These are phyloP conservation scores for Meiosimyza decipiens DNA, from an alignment of 2,888 invertebrate species.

Conservation along the genomic window DNA sequence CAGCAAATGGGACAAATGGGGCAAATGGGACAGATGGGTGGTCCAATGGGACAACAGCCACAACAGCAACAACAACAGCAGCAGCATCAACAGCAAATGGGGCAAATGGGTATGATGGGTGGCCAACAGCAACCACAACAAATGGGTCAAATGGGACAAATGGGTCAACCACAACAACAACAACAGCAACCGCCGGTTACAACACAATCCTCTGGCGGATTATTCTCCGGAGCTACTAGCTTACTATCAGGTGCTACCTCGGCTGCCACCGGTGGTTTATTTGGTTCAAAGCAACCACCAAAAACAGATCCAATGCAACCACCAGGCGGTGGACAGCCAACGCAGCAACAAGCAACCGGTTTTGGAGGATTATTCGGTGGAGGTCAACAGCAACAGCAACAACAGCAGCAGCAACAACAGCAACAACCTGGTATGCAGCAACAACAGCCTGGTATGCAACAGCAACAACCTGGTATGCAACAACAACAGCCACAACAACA, in stretches of 20 bases:
- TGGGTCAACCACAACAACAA: conserved; percentile 45
- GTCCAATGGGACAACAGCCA: conserved; percentile 43
- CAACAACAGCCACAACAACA: conserved; percentile 61
- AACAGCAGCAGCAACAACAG: conserved; percentile 65
- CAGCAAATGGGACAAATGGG: conserved; percentile 56
- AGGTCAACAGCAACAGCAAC: conserved; percentile 55
- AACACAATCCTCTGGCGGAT: conserved; percentile 64
- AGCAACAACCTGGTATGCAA: conserved; percentile 51
- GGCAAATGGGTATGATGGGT: conserved; percentile 36
- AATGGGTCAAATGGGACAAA: conserved; percentile 55
- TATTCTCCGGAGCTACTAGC: conserved; percentile 67
- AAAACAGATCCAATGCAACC: conserved; percentile 70
- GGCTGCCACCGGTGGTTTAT: conserved; percentile 68
- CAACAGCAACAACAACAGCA: conserved; percentile 39
- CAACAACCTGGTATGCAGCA: conserved; percentile 54
- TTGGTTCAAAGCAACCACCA: conserved; percentile 66
- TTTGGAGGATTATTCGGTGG: conserved; percentile 58
- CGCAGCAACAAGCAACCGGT: conserved; percentile 64
- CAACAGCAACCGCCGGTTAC: conserved; percentile 62
- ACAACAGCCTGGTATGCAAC: conserved; percentile 64
- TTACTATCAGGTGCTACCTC: conserved; percentile 67
- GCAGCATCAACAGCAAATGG: conserved; percentile 40
- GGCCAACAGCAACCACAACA: conserved; percentile 26
- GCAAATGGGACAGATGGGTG: conserved; percentile 43
- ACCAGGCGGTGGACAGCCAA: conserved; percentile 65